Conservation (phyloP, 2,888 invertebrate genomes). For the Drosophila limbata region DNA sequence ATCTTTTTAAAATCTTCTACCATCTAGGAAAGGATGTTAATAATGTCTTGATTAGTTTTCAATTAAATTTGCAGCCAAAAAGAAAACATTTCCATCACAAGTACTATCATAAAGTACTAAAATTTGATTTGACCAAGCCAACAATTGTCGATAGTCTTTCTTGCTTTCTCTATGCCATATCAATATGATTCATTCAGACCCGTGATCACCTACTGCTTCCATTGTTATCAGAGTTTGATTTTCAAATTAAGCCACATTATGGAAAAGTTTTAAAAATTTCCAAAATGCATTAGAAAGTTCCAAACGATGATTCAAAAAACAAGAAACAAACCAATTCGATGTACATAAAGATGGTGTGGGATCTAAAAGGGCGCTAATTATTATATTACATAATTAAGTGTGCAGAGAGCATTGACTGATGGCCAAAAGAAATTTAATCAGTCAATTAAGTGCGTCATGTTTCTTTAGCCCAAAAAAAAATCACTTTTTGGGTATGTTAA, state of each 20-base stretch:
- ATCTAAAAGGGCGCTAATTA: constrained; percentile 38
- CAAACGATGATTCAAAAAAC: constrained; percentile 20
- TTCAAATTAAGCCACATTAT: constrained; percentile 44
- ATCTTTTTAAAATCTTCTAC: background rate
- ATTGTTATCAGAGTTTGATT: constrained; percentile 48
- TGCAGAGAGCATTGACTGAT: constrained; percentile 56
- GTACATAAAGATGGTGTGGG: constrained; percentile 27
- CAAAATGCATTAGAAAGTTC: constrained; percentile 71
- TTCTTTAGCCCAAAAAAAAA: constrained; percentile 7
- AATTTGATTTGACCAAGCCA: background rate
- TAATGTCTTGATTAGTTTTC: too few relatives aligned
- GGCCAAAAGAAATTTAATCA: constrained; percentile 33
- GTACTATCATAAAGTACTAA: too few relatives aligned
- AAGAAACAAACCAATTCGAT: constrained; percentile 13
- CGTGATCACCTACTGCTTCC: constrained; percentile 46
- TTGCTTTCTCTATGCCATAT: constrained; percentile 24
- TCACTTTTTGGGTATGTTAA: constrained; percentile 26
- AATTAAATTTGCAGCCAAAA: too few relatives aligned
- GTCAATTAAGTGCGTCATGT: constrained; percentile 41
- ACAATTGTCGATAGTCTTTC: constrained; percentile 5
- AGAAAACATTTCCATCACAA: too few relatives aligned
- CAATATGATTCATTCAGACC: constrained; percentile 46
- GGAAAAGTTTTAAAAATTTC: constrained; percentile 66
- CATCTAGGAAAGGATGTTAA: background rate
- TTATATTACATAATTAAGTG: constrained; percentile 58